A percentile compares a stretch with the other conserved stretches of the same genome.
These are phyloP conservation scores for Emydura subglobosa DNA, from an alignment of 2,113 vertebrate species.

Conservation along the genomic window DNA sequence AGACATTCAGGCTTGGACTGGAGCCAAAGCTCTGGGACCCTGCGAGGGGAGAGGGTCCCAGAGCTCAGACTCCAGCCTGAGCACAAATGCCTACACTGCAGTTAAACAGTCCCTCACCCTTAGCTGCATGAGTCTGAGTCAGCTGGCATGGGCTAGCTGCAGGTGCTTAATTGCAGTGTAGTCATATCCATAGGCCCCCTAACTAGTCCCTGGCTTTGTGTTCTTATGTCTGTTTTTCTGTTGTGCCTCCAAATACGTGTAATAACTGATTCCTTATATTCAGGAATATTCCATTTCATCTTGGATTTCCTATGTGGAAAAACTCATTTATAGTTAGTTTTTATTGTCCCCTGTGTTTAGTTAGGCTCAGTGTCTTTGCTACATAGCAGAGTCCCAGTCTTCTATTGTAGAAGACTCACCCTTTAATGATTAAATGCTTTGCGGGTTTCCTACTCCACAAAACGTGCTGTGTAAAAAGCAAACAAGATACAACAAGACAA, in stretches of 20 bases:
- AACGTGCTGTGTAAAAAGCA: not conserved
- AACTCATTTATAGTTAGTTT: not conserved
- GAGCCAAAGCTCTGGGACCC: no score
- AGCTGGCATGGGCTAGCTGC: no score
- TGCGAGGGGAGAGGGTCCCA: no score
- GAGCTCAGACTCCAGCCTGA: no score
- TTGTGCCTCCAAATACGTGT: not conserved
- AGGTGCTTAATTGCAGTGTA: no score
- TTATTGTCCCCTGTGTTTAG: not conserved
- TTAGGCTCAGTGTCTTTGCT: not conserved
- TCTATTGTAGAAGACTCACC: not conserved
- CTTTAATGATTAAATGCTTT: not conserved
- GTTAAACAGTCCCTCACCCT: no score
- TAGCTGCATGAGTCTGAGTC: no score
- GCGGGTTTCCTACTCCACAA: not conserved
- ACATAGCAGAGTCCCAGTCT: not conserved
- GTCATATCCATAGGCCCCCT: not conserved
- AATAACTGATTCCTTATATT: not conserved
- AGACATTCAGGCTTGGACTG: no score
- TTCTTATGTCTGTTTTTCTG: not conserved
- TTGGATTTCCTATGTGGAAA: not conserved
- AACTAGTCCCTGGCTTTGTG: not conserved
- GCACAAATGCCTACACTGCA: no score
- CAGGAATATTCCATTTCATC: not conserved
- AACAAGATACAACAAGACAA: not conserved